phyloP scores from a whole-genome alignment of 2,113 vertebrate species.

The Oreochromis niloticus region DNA sequence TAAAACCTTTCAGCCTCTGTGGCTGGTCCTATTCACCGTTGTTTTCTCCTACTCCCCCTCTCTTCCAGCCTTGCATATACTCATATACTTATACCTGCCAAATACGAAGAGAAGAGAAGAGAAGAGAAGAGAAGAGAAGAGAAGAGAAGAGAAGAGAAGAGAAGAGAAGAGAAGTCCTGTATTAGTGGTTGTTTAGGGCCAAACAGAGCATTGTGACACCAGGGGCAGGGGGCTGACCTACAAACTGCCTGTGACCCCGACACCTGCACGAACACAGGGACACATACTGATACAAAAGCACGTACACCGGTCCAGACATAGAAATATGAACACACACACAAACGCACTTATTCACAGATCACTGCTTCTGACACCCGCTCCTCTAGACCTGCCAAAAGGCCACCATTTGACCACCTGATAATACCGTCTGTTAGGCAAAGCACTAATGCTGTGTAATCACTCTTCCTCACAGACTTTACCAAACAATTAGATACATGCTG shows the following conservation, averaged over 20 bases:
- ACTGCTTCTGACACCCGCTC: slow-evolving; percentile 8
- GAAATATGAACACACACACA: not conserved
- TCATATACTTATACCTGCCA: not conserved
- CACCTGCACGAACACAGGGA: slow-evolving; percentile 57
- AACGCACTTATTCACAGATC: slow-evolving; percentile 21
- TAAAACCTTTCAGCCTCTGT: slow-evolving; percentile 18
- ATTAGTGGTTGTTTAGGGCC: slow-evolving; percentile 49
- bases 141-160: not conserved
- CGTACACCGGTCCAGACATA: not conserved
- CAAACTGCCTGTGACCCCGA: slow-evolving; percentile 55
- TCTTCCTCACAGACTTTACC: slow-evolving; percentile 51
- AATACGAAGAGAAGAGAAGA: not conserved
- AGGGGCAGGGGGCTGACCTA: slow-evolving; percentile 43
- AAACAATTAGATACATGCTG: slow-evolving; percentile 32
- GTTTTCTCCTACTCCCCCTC: not conserved
- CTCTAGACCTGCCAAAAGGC: slow-evolving; percentile 30
- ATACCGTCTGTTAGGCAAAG: slow-evolving; percentile 39
- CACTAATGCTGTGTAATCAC: slow-evolving; percentile 45
- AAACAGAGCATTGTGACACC: slow-evolving; percentile 53
- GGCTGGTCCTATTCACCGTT: not conserved
- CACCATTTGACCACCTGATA: slow-evolving; percentile 31
- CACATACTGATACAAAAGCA: slow-evolving; percentile 19
- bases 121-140: not conserved
- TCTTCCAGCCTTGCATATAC: not conserved
- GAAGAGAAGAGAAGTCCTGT: not conserved